Percentiles rank a stretch among this genome's conserved stretches.
Evolutionary conservation across 2,113 vertebrate species (phyloP).

Genomic region (Scopus umbretta): DNA sequence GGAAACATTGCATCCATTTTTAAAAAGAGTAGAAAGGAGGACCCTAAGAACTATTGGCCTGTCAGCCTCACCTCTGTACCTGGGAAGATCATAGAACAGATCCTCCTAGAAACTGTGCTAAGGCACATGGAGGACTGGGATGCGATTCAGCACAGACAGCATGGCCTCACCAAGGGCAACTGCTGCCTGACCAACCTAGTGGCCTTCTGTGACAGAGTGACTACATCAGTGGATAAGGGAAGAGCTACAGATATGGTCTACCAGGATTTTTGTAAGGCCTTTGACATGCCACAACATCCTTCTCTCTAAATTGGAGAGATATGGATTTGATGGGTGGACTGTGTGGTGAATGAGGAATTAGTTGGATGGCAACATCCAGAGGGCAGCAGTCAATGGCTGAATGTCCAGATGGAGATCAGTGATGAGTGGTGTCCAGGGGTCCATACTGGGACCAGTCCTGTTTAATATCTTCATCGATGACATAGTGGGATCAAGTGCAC

Average conservation of each 20-base stretch:
- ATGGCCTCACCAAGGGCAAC: no score
- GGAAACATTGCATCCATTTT: neutral
- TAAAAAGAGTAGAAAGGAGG: neutral
- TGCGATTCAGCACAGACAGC: no score
- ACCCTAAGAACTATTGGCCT: neutral
- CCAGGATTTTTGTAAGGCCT: no score
- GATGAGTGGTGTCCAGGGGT: neutral
- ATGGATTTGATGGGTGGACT: neutral
- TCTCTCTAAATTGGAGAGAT: neutral
- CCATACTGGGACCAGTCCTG: neutral
- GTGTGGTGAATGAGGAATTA: neutral
- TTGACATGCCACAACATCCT: neutral
- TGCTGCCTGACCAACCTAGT: no score
- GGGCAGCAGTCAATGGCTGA: neutral
- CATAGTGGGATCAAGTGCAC: neutral
- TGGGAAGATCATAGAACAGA: neutral
- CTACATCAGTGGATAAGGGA: no score
- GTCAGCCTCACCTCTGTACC: neutral
- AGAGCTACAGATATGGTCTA: no score
- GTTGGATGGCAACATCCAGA: neutral
- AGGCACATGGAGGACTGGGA: no score
- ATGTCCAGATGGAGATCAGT: no score
- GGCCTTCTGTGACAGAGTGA: no score
- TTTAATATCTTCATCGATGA: neutral
- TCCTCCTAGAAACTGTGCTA: no score